Conservation (phyloP, 2,888 invertebrate species). For the Tiliacea citrago region DNA sequence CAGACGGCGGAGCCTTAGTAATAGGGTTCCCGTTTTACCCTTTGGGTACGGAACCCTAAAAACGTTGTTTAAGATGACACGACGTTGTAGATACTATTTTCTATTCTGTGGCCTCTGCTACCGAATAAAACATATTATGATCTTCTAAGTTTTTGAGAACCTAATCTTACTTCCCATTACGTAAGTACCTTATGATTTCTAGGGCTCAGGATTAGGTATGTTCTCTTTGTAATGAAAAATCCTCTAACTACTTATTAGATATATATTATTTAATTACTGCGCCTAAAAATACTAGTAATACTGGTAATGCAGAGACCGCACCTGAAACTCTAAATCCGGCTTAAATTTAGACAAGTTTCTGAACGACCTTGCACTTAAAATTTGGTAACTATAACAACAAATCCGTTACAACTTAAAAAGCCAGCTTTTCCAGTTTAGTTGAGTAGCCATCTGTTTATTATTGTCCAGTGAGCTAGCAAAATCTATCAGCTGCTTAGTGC, state of each 20-base stretch:
- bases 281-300: conserved; percentile 19
- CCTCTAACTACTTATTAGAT: neutral
- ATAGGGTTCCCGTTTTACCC: too few relatives aligned
- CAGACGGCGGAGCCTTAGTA: too few relatives aligned
- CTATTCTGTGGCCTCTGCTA: neutral
- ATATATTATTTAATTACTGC: neutral
- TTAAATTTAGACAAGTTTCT: conserved; percentile 6
- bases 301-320: neutral
- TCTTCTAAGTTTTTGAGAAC: neutral
- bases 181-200: neutral
- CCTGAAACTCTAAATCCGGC: conserved; percentile 6
- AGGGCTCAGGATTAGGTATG: neutral
- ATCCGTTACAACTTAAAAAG: conserved; percentile 29
- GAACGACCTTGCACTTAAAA: conserved; percentile 35
- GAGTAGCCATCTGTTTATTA: neutral
- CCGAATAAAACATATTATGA: neutral
- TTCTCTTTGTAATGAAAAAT: neutral
- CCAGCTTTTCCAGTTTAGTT: conserved; percentile 21
- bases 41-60: too few relatives aligned
- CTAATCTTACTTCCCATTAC: neutral
- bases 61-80: too few relatives aligned
- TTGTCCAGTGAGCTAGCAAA: neutral
- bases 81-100: neutral
- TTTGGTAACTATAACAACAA: conserved; percentile 15
- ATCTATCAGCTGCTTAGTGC: neutral